Evolutionary conservation across 2,797 vertebrate genomes (phyloP).

Genomic region (Tiaroga cobitis): DNA sequence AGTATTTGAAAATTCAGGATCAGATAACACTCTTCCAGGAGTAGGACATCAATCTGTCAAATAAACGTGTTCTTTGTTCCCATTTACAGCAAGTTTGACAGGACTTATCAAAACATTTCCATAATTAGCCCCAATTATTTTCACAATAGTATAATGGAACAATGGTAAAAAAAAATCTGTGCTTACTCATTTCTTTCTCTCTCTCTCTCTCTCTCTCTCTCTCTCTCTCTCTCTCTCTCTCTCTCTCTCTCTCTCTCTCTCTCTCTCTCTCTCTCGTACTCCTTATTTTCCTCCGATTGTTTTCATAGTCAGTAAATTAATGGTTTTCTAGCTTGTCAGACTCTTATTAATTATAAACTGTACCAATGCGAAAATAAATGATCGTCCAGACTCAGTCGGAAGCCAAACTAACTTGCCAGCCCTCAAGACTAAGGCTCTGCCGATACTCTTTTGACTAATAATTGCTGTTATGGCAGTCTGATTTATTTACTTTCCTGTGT

Average conservation of each 20-base stretch:
- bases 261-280: not conserved
- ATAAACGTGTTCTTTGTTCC: conserved; percentile 13
- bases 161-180: conserved; percentile 7
- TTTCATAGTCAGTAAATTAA: conserved; percentile 34
- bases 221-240: too few relatives aligned
- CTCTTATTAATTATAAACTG: conserved; percentile 30
- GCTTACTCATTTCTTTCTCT: not conserved
- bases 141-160: not conserved
- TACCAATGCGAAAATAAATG: conserved; percentile 12
- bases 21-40: not conserved
- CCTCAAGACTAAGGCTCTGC: conserved; percentile 36
- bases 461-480: conserved; percentile 62
- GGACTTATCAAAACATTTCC: conserved; percentile 31
- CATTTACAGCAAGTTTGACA: conserved; percentile 23
- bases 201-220: not conserved
- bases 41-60: conserved; percentile 21
- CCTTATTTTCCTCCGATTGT: not conserved
- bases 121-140: conserved; percentile 17
- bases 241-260: too few relatives aligned
- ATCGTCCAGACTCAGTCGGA: conserved; percentile 17
- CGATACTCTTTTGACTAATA: conserved; percentile 25
- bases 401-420: conserved; percentile 29
- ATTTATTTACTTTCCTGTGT: conserved; percentile 63
- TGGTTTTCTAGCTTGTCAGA: not conserved
- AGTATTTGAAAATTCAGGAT: conserved; percentile 18